Evolutionary conservation across 2,113 vertebrate species (phyloP), one percentile per base, ranked within the genome.

Genomic region (Bufo bufo): DNA sequence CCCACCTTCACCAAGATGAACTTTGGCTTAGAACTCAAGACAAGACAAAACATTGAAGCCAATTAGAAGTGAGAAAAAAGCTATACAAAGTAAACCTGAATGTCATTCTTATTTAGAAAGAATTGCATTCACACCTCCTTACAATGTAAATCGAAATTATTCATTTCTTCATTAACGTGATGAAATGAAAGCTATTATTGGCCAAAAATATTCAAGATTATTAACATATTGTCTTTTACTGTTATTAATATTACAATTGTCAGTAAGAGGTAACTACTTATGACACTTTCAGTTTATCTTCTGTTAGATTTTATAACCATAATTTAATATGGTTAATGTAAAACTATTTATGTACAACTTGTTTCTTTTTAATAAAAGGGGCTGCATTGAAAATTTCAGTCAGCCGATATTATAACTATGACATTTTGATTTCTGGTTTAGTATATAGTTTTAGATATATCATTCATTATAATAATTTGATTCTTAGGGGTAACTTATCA

Each of bases 1-100:
- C 49, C 61, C 50, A n/a, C n/a, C 45, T 85, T 63, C 10, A 49
- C 8, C n/a, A 23, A 23, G 59, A 78, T 78, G 59, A 86, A 85
- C 84, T 77, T 77, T 77, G 72, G 61, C 84, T n/a, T 20, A 65
- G 13, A 49, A 65, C 1, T n/a, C 10, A 77, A 78, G n/a, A 56
- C 20, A 19, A 59, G 33, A 33, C 33, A 61, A 74, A 59, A 65
- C 13, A 72, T 84, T 11, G 58, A 86, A 78, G 75, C 72, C 85
- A 65, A 86, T 86, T 86, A 86, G 14, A 77, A 54, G 47, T 19
- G 45, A 59, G 14, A 78, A 61, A 61, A 86, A 77, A 63, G 17
- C 71, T 65, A 78, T 78, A 86, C 54, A 77, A 77, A 66, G 16
- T 56, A 20, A 74, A 61, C 13, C 50, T 45, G 5, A 56, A 72